These are phyloP conservation scores for Coelogynopora nodosa DNA, from an alignment of 2,888 invertebrate genomes.

Conservation along the genomic window DNA sequence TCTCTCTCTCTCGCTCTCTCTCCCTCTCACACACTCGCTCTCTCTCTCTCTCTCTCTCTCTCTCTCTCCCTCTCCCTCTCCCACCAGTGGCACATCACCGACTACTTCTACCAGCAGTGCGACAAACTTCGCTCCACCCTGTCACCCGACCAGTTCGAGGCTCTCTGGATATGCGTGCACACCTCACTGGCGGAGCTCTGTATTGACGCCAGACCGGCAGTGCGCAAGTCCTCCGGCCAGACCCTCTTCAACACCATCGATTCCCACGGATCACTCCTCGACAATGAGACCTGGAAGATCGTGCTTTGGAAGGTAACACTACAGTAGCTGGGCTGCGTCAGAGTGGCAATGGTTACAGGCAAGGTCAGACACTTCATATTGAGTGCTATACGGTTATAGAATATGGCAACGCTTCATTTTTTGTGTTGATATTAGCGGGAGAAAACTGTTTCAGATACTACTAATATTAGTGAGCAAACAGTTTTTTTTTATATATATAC, in stretches of 20 bases:
- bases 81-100: conserved; percentile 87
- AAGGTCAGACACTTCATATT: too few relatives aligned
- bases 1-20: too few relatives aligned
- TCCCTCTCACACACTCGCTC: too few relatives aligned
- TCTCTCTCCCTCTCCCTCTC: conserved; percentile 39
- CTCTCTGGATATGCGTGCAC: conserved; percentile 88
- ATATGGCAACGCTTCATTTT: too few relatives aligned
- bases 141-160: conserved; percentile 70
- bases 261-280: conserved; percentile 83
- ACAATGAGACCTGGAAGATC: conserved; percentile 85
- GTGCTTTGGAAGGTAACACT: conserved; percentile 81
- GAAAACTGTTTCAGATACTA: too few relatives aligned
- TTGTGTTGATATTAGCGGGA: too few relatives aligned
- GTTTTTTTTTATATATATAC: too few relatives aligned
- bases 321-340: conserved; percentile 45
- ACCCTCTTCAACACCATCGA: conserved; percentile 94
- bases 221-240: conserved; percentile 91
- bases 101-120: conserved; percentile 91
- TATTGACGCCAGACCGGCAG: conserved; percentile 88
- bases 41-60: too few relatives aligned
- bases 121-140: conserved; percentile 64
- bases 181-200: conserved; percentile 68
- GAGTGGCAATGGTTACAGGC: too few relatives aligned
- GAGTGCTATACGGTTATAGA: too few relatives aligned
- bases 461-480: too few relatives aligned